Evolutionary conservation across 2,797 vertebrate genomes (phyloP), one percentile per base, ranked within the genome.

Genomic region (Galago senegalensis): DNA sequence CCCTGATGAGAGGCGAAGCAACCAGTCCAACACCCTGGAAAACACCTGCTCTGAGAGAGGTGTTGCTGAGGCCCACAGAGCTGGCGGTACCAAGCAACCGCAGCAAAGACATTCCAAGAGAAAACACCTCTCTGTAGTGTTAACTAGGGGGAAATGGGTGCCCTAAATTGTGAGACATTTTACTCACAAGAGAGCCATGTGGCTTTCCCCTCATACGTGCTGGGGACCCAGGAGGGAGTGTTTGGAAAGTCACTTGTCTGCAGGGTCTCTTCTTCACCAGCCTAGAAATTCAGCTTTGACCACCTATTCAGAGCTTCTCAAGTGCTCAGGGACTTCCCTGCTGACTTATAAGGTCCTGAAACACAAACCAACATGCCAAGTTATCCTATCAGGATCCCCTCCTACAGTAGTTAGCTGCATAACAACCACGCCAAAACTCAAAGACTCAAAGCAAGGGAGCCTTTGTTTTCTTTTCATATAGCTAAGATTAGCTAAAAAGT

Each of bases 111-210:
- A 96, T 89, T 94, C 65, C 76, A 87, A 65, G 84, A 86, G 87
- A 96, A 98, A 98, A 96, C 93, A 97, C 87, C n/a, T 21, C 34
- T 96, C 83, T 97, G 84, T 93, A 86, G 90, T 89, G 85, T 77
- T 82, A 96, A 95, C 46, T 40, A 91, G 75, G 69, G 94, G 37
- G 37, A 56, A 46, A 94, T 93, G 34, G 21, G 2, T 67, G 53
- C 69, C 79, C 69, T 84, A 73, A 23, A 60, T 46, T 86, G 81
- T 53, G 69, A n/a, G 46, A 93, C 34, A 58, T 73, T 89, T 53
- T 93, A 72, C 58, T 89, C 12, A 18, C 21, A 37, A 84, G 56
- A 49, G 21, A 76, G 29, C 3, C 17, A 17, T 20, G 1, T 40
- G 29, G 16, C 4, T 58, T 25, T 53, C 31, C 40, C 20, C 13